Base-by-base conservation (phyloP, 2,888 invertebrate species). In the Tetropium fuscum region DNA sequence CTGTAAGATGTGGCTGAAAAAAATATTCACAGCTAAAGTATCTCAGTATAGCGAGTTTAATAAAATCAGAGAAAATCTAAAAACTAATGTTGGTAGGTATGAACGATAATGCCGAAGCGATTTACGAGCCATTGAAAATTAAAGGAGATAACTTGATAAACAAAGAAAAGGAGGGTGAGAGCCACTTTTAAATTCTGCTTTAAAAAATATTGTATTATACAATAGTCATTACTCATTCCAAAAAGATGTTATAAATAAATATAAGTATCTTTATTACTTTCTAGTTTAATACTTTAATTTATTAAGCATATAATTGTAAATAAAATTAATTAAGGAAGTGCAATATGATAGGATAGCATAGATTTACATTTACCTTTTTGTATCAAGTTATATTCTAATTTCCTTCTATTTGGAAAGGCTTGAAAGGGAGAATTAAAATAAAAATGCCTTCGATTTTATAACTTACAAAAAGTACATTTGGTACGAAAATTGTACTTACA, bases 111-210 rank as follows among this genome's bases (percentile, higher is more conserved):
- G 32, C 44, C 6, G 74, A 75, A 36, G 72, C 72, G 8, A 65
- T 77, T 38, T 79, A 79, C 56, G 76, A 77, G 66, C 78, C 78
- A 55, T 38, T 74, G 43, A 53, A 53, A 30, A 5, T 48, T 8
- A 48, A 65, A 10, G 61, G 57, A 32, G 49, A 40, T 34, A 48
- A 13, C 16, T 18, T 51, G 40, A 51, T 51, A 16, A 13, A 25
- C 38, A 62, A 62, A 45, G 43, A 57, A 53, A 66, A 45, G 40
- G 71, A 69, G 22, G 45, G 54, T 11, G 72, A 72, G 56, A 72
- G 72, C 53, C 55, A 64, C 15, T 68, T 72, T 47, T 72, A 27
- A 27, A 8, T 27, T 18, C 2, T 10, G 10, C n/a, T 34, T 34
- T 54, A 34, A 45, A 6, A 15, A 54, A 8, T 10, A 34, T 34